phyloP scores from a whole-genome alignment of 2,888 invertebrate species.

The Cynaeus angustus region DNA sequence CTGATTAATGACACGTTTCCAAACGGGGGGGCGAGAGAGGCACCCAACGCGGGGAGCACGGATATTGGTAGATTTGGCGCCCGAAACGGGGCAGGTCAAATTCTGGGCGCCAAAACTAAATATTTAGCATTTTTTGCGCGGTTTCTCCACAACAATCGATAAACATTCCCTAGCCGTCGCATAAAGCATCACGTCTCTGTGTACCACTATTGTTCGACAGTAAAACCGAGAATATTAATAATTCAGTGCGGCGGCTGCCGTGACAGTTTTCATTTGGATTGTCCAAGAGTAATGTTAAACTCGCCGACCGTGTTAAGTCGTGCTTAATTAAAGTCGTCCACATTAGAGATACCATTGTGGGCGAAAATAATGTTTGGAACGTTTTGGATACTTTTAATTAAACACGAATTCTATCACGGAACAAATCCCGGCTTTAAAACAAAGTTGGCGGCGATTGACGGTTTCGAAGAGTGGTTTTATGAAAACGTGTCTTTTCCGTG shows the following conservation, averaged over 20 bases:
- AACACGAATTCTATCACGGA: conserved; percentile 1
- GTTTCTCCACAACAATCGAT: too few species aligned
- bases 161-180: neutral
- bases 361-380: neutral
- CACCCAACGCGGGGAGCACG: too few species aligned
- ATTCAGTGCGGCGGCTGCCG: conserved; percentile 29
- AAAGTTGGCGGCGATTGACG: too few species aligned
- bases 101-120: too few species aligned
- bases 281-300: conserved; percentile 34
- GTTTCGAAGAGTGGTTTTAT: too few species aligned
- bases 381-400: conserved; percentile 29
- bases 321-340: conserved; percentile 33
- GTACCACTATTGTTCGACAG: conserved; percentile 31
- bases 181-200: conserved; percentile 19
- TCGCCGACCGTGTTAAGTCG: conserved; percentile 35
- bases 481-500: too few species aligned
- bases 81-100: too few species aligned
- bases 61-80: too few species aligned
- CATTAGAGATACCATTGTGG: conserved; percentile 16
- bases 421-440: too few species aligned
- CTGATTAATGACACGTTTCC: too few species aligned
- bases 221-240: conserved; percentile 35
- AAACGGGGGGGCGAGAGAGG: too few species aligned
- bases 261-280: conserved; percentile 39
- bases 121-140: too few species aligned